Evolutionary conservation across 35 echinoderm and acorn worm species (phyloP).

Genomic region (Ophiothrix spiculata): DNA sequence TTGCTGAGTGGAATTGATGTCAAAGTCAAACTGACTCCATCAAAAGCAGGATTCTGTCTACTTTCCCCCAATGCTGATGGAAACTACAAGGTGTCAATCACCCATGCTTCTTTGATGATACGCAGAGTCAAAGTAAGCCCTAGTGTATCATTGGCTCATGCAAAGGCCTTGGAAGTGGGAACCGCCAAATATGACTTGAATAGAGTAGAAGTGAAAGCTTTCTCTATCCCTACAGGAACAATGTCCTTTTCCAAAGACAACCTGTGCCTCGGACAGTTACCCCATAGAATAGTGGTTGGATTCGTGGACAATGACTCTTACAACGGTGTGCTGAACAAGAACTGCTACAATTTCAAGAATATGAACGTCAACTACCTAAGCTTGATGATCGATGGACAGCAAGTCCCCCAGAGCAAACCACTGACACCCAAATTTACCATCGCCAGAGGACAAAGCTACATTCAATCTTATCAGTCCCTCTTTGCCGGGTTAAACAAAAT

Average conservation of each 20-base stretch:
- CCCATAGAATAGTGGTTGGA: constrained; percentile 15
- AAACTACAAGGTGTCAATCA: constrained; percentile 26
- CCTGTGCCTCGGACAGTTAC: constrained; percentile 31
- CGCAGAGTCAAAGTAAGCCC: constrained; percentile 37
- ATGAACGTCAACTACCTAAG: constrained; percentile 18
- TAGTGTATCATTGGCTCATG: background rate
- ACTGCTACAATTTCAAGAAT: constrained; percentile 34
- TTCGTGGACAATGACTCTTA: constrained; percentile 40
- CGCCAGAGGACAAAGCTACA: background rate
- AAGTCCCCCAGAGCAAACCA: background rate
- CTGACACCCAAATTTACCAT: background rate
- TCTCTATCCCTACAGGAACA: constrained; percentile 25
- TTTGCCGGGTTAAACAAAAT: constrained; percentile 54
- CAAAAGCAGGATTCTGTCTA: constrained; percentile 38
- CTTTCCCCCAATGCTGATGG: constrained; percentile 2
- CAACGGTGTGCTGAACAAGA: constrained; percentile 36
- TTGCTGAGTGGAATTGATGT: constrained; percentile 51
- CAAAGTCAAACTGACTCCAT: constrained; percentile 42
- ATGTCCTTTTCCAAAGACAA: constrained; percentile 25
- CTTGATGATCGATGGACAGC: constrained; percentile 11
- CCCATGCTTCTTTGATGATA: constrained; percentile 20
- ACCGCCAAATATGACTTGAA: constrained; percentile 23
- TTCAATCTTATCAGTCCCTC: constrained; percentile 41
- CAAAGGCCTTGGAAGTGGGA: constrained; percentile 4
- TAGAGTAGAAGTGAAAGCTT: constrained; percentile 19